Conservation (phyloP, 2,797 vertebrate genomes). For the Alectoris magna region DNA sequence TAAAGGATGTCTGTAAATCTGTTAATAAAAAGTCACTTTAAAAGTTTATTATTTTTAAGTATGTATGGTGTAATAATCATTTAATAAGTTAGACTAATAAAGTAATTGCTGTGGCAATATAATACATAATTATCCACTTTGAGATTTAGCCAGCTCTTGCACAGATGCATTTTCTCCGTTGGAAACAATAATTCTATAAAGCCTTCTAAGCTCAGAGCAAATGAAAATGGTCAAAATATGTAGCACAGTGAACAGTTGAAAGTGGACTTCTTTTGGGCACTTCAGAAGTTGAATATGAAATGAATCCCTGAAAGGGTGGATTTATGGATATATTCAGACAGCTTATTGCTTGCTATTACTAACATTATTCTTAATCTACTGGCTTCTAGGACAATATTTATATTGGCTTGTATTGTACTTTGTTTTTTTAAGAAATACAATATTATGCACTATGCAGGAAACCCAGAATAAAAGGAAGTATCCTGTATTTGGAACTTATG, state of each 20-base stretch:
- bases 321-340: slow-evolving; percentile 2
- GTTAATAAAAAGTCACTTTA: slow-evolving; percentile 27
- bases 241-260: background rate
- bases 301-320: background rate
- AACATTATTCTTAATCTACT: background rate
- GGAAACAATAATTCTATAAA: background rate
- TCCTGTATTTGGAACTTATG: background rate
- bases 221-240: background rate
- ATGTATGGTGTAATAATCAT: background rate
- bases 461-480: background rate
- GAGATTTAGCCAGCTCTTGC: background rate
- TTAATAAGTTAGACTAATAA: background rate
- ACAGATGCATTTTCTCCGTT: background rate
- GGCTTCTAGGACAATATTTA: background rate
- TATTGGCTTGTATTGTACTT: background rate
- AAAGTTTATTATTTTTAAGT: slow-evolving; percentile 40
- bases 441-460: background rate
- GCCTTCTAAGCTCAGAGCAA: background rate
- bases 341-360: slow-evolving; percentile 2
- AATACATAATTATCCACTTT: background rate
- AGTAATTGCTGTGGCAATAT: background rate
- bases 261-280: background rate
- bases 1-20: background rate
- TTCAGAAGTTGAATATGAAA: background rate
- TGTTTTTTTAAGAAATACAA: background rate